Percentiles rank a stretch among this genome's conserved stretches.
These are phyloP conservation scores for Diprion similis DNA, from an alignment of 1,140 invertebrate genomes.

Conservation along the genomic window DNA sequence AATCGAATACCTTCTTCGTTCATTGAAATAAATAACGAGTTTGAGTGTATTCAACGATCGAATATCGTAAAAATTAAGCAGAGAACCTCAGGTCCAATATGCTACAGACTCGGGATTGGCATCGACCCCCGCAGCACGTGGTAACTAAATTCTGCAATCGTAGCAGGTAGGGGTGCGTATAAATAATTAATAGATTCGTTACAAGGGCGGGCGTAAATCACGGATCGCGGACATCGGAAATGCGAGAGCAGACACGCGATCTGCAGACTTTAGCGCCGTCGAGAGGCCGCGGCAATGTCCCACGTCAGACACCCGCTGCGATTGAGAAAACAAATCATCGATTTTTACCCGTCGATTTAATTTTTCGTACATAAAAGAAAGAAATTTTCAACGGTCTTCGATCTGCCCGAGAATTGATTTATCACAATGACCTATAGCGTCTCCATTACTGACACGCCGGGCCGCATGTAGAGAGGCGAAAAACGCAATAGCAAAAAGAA, in stretches of 20 bases:
- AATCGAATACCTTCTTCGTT: too few species aligned
- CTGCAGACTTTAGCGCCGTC: conserved; percentile 17
- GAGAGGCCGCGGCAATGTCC: conserved; percentile 2
- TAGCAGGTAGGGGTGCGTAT: conserved; percentile 23
- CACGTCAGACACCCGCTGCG: conserved; percentile 20
- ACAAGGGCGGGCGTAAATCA: conserved; percentile 49
- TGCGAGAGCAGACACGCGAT: conserved; percentile 34
- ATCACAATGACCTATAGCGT: too few species aligned
- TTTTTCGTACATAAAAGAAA: conserved; percentile 1
- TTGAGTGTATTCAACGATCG: too few species aligned
- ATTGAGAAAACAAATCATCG: conserved; percentile 28
- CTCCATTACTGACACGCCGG: too few species aligned
- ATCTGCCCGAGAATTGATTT: not conserved
- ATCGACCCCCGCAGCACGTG: conserved; percentile 31
- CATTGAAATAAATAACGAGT: too few species aligned
- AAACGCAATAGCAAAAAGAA: too few species aligned
- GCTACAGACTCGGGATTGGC: not conserved
- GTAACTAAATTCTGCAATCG: conserved; percentile 49
- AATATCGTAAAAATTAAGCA: too few species aligned
- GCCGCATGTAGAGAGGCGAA: too few species aligned
- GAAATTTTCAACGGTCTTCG: not conserved
- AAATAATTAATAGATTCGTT: conserved; percentile 57
- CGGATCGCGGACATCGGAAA: conserved; percentile 21
- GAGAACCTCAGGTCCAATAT: too few species aligned
- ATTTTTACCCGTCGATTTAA: conserved; percentile 14